phyloP scores from a whole-genome alignment of 2,797 vertebrate genomes.

The Limosa lapponica region DNA sequence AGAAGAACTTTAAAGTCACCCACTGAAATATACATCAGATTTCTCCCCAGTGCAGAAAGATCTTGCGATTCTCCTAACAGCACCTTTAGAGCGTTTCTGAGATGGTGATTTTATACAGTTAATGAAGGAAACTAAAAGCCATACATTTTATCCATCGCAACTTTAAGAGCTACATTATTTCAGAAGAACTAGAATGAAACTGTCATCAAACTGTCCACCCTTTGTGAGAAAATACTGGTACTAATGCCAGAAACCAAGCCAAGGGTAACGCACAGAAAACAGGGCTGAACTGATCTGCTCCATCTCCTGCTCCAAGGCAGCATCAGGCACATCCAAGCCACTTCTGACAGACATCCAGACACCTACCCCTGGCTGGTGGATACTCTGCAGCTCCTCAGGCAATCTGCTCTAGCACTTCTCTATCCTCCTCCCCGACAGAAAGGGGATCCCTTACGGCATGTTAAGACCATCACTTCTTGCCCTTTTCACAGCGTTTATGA shows the following conservation, averaged over 20 bases:
- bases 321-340: neutral
- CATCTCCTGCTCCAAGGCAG: neutral
- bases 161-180: neutral
- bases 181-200: neutral
- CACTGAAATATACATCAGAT: neutral
- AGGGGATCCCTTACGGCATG: neutral
- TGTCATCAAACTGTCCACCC: neutral
- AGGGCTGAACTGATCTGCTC: neutral
- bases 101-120: neutral
- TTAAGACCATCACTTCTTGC: neutral
- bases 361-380: neutral
- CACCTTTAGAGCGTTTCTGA: neutral
- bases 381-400: neutral
- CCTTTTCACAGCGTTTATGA: neutral
- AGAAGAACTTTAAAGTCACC: neutral
- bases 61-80: neutral
- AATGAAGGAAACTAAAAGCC: neutral
- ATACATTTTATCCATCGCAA: neutral
- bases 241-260: neutral
- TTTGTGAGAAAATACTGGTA: neutral
- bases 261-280: neutral
- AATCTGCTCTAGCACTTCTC: neutral
- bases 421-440: neutral
- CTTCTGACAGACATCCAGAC: neutral
- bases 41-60: neutral